Evolutionary conservation across 2,888 invertebrate genomes (phyloP).

Genomic region (Drosophila neotestacea): DNA sequence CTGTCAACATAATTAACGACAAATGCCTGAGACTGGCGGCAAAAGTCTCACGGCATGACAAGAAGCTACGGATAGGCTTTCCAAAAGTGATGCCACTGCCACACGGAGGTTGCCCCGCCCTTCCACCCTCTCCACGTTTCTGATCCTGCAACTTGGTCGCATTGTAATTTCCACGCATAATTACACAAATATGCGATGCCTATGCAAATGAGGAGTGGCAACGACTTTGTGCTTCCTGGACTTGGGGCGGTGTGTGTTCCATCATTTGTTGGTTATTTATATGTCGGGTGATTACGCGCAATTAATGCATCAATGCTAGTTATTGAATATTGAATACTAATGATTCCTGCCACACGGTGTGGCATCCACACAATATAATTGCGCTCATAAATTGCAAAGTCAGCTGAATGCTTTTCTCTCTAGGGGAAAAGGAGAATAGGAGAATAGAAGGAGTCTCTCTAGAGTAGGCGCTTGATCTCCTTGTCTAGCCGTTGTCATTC

Average conservation of each 20-base stretch:
- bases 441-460: not conserved
- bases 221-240: constrained; percentile 54
- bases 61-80: constrained; percentile 60
- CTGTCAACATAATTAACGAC: constrained; percentile 79
- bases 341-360: constrained; percentile 57
- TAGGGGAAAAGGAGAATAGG: constrained; percentile 23
- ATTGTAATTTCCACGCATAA: constrained; percentile 70
- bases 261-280: constrained; percentile 66
- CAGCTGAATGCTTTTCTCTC: constrained; percentile 49
- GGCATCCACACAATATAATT: constrained; percentile 60
- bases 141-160: constrained; percentile 13
- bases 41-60: constrained; percentile 69
- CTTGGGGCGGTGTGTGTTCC: constrained; percentile 25
- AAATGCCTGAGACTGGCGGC: constrained; percentile 67
- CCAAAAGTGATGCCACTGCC: constrained; percentile 29
- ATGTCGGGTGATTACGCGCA: constrained; percentile 75
- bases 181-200: constrained; percentile 73
- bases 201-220: constrained; percentile 72
- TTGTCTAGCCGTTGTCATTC: constrained; percentile 72
- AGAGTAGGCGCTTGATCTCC: constrained; percentile 26
- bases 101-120: not conserved
- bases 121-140: not conserved
- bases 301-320: constrained; percentile 80
- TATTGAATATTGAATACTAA: constrained; percentile 80
- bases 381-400: constrained; percentile 73